Evolutionary conservation across 2,113 vertebrate species (phyloP).

Genomic region (Rhizomys pruinosus): DNA sequence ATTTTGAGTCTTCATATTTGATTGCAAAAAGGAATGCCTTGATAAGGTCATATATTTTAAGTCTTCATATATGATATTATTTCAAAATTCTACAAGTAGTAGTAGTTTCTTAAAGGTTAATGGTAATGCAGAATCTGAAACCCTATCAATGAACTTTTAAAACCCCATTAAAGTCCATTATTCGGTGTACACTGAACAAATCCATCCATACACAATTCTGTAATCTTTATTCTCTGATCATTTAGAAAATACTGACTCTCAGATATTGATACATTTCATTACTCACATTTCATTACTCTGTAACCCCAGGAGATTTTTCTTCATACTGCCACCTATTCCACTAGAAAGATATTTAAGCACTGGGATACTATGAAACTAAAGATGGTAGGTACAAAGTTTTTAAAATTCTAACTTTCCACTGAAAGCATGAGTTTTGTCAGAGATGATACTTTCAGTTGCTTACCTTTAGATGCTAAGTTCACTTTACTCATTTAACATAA

Average conservation of each 20-base stretch:
- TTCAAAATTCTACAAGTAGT: slow-evolving; percentile 17
- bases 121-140: background rate
- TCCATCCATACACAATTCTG: slow-evolving; percentile 10
- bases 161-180: slow-evolving; percentile 23
- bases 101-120: background rate
- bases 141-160: slow-evolving; percentile 32
- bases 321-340: slow-evolving; percentile 6
- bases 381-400: background rate
- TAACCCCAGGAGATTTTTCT: no score
- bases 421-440: slow-evolving; percentile 33
- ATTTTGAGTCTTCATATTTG: no score
- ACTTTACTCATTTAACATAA: slow-evolving; percentile 41
- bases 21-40: no score
- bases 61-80: background rate
- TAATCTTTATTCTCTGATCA: slow-evolving; percentile 11
- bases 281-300: no score
- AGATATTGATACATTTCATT: slow-evolving; percentile 40
- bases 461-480: slow-evolving; percentile 7
- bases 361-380: slow-evolving; percentile 40
- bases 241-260: background rate
- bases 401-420: slow-evolving; percentile 39
- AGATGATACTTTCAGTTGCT: slow-evolving; percentile 37
- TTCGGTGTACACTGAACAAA: background rate
- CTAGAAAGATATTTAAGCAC: background rate
- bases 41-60: background rate